Base-by-base conservation (phyloP, 2,797 vertebrate species). In the Amazona finschi region DNA sequence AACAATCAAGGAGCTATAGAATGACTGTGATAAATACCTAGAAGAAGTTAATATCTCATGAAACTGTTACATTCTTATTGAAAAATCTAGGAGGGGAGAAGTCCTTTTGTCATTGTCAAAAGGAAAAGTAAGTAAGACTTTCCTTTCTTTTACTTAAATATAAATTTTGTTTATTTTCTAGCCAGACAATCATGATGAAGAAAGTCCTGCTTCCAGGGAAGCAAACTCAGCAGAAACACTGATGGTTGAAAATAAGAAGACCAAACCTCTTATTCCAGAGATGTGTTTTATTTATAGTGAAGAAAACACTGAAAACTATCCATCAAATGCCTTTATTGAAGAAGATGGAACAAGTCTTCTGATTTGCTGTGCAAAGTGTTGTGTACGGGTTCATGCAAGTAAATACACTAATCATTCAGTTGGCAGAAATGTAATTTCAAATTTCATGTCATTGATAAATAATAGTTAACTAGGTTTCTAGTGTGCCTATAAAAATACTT, bases 251-350 rank as follows among this genome's bases (percentile, higher is more conserved):
- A 85, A 95, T 72, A 80, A 92, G 87, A 98, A 98, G 94, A 99
- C 98, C 75, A 99, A 98, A 93, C 99, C 99, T 85, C 98, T 99
- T 94, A 98, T 99, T 93, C 99, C 99, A 53, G 99, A 99, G 97
- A 99, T 99, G 97, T 99, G 99, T 97, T 99, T 99, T 95, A 98
- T 98, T 77, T 99, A 98, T 96, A 98, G 99, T 61, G 99, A 99
- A 96, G 98, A 99, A 93, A 98, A 97, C 89, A 97, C 97, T 17
- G 97, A 98, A 84, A 98, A 98, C 94, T 99, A 97, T 73, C 98
- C 98, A 41, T 98, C 98, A 53, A 99, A 98, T 95, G 98, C 98
- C 47, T 98, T 99, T 64, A 97, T 99, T 78, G 98, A 99, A 97
- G 99, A 99, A 85, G 99, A 99, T 91, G 99, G 99, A 95, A 99